Evolutionary conservation across 2,113 vertebrate genomes (phyloP).

Genomic region (Lepidothrix coronata): DNA sequence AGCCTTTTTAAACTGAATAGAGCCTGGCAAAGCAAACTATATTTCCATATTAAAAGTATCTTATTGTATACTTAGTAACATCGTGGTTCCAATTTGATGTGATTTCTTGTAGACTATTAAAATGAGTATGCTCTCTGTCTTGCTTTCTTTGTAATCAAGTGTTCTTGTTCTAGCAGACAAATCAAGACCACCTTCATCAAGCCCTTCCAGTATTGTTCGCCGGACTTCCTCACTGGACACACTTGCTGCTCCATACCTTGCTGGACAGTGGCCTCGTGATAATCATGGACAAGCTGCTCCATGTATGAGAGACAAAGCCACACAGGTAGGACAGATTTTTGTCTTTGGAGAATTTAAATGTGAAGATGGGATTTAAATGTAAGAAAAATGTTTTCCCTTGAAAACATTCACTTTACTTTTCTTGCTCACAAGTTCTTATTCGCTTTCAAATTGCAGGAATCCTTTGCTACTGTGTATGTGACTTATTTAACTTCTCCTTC

Average conservation of each 20-base stretch:
- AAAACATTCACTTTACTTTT: not conserved
- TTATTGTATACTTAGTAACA: not conserved
- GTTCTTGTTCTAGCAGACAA: conserved; percentile 71
- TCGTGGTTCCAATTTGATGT: not conserved
- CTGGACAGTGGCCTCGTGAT: conserved; percentile 97
- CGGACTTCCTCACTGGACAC: conserved; percentile 90
- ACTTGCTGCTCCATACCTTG: conserved; percentile 88
- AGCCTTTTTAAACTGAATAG: not conserved
- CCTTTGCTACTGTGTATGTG: not conserved
- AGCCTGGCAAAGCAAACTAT: not conserved
- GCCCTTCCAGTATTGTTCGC: conserved; percentile 83
- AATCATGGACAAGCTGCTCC: conserved; percentile 84
- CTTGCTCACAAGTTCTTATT: not conserved
- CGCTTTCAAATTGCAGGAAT: not conserved
- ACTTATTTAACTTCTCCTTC: not conserved
- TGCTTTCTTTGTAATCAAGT: not conserved
- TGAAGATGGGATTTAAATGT: not conserved
- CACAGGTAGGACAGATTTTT: conserved; percentile 83
- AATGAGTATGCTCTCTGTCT: not conserved
- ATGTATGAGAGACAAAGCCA: conserved; percentile 97
- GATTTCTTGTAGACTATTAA: not conserved
- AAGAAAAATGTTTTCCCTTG: not conserved
- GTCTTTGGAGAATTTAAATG: not conserved
- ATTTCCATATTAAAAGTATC: not conserved
- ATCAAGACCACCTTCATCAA: conserved; percentile 73